These are phyloP conservation scores for Acrocephalus scirpaceus DNA, from an alignment of 2,797 vertebrate species.

Conservation along the genomic window DNA sequence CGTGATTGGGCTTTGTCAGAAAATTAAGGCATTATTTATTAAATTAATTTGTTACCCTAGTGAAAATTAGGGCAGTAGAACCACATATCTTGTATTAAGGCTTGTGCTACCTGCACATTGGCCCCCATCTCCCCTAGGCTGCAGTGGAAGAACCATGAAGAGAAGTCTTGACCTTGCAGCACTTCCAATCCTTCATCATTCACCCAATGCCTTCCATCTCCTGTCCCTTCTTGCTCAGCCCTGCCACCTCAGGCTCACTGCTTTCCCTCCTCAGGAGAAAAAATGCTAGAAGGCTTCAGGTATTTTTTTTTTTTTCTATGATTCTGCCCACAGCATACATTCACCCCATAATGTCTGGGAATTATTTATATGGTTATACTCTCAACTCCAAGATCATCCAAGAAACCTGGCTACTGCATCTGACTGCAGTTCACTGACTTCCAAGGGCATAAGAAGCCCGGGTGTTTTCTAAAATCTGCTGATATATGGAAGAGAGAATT, in stretches of 20 bases:
- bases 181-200: background rate
- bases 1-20: background rate
- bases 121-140: background rate
- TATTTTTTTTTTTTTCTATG: background rate
- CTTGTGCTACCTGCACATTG: background rate
- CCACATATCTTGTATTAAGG: background rate
- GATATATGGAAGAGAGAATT: background rate
- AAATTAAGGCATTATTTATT: background rate
- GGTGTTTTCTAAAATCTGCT: background rate
- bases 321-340: background rate
- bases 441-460: background rate
- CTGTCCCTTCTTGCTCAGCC: background rate
- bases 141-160: background rate
- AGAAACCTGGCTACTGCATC: background rate
- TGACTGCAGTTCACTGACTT: background rate
- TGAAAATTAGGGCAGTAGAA: background rate
- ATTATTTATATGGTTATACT: background rate
- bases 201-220: background rate
- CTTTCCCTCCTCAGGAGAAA: background rate
- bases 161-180: background rate
- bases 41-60: background rate
- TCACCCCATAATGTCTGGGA: background rate
- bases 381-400: background rate
- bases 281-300: background rate
- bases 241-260: accelerated